A percentile compares a stretch with the other conserved stretches of the same genome.
These are phyloP conservation scores for Cardiocondyla obscurior DNA, from an alignment of 1,140 invertebrate genomes.

Conservation along the genomic window DNA sequence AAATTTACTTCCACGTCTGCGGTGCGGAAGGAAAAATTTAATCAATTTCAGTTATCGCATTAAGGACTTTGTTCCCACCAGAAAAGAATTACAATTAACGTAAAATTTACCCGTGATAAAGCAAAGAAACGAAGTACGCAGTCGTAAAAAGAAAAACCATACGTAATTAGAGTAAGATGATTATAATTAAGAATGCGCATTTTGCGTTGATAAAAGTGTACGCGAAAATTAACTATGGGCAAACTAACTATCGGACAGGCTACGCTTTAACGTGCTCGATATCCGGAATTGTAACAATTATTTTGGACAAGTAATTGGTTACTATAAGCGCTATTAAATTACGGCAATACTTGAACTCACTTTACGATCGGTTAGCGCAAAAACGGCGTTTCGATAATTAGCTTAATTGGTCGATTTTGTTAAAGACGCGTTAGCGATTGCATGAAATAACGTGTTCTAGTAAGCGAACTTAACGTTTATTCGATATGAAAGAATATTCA, in stretches of 20 bases:
- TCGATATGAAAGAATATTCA: neutral
- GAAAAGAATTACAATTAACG: neutral
- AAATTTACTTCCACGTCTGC: slow-evolving; percentile 2
- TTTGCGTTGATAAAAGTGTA: neutral
- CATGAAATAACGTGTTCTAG: neutral
- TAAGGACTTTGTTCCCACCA: neutral
- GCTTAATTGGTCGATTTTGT: neutral
- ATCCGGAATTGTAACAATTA: neutral
- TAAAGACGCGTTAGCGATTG: neutral
- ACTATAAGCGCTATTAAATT: neutral
- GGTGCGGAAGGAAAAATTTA: neutral
- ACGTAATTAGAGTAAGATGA: neutral
- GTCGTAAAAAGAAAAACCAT: neutral
- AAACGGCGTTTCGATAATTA: slow-evolving; percentile 10
- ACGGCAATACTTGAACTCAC: neutral
- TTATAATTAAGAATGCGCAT: neutral
- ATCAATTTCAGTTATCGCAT: neutral
- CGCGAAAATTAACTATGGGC: neutral
- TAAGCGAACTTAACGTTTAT: neutral
- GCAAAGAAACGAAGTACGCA: neutral
- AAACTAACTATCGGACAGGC: neutral
- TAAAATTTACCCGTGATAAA: neutral
- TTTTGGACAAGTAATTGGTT: neutral
- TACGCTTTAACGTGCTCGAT: neutral
- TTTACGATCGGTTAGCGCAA: slow-evolving; percentile 12